Percentiles rank a stretch among this genome's conserved stretches.
Conservation (phyloP, 2,797 vertebrate species). For the Orestias chungarensis region DNA sequence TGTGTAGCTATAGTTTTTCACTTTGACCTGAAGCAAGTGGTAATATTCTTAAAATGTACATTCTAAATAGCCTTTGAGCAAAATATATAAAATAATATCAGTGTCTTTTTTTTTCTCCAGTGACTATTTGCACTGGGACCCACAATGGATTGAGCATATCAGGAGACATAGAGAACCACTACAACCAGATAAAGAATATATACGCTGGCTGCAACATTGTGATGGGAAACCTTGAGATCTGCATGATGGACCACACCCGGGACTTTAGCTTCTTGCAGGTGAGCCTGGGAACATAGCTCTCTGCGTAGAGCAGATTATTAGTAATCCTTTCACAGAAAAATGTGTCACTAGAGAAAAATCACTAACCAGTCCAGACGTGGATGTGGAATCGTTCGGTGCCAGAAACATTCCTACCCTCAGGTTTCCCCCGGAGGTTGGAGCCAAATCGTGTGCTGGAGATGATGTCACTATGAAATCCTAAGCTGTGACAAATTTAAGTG, state of each 20-base stretch:
- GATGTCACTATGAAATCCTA: conserved; percentile 35
- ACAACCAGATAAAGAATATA: conserved; percentile 83
- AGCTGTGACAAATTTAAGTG: background rate
- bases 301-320: background rate
- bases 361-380: conserved; percentile 26
- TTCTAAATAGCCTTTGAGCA: background rate
- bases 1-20: background rate
- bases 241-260: conserved; percentile 86
- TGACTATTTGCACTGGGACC: conserved; percentile 87
- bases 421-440: background rate
- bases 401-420: conserved; percentile 2
- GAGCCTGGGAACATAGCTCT: conserved; percentile 23
- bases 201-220: conserved; percentile 92
- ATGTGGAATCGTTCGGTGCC: conserved; percentile 4
- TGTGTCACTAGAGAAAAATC: conserved; percentile 21
- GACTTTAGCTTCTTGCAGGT: conserved; percentile 93
- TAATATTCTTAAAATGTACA: background rate
- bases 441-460: conserved; percentile 6
- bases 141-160: conserved; percentile 88
- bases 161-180: conserved; percentile 80
- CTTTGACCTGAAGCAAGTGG: background rate
- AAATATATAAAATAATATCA: background rate
- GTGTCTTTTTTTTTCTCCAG: conserved; percentile 20
- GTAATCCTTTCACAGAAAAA: conserved; percentile 1
- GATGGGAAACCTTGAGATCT: conserved; percentile 96